Conservation (phyloP, 2,113 vertebrate species). For the Rallus limicola region DNA sequence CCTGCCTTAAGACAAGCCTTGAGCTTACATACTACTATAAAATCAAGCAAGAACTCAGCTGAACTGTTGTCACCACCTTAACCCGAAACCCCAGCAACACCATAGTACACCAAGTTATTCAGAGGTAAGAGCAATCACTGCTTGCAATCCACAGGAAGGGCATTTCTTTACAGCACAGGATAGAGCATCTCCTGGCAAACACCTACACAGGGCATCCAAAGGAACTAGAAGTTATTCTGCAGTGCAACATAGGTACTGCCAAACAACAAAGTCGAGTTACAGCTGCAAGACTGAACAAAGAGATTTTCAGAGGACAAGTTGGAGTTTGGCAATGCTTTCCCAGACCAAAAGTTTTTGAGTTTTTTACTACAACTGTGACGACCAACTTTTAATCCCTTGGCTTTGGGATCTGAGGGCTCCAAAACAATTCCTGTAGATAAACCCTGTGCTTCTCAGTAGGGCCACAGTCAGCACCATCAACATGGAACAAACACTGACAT, state of each 20-base stretch:
- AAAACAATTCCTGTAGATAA: not conserved
- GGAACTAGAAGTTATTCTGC: not conserved
- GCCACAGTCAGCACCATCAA: not conserved
- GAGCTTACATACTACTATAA: not conserved
- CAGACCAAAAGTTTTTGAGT: not conserved
- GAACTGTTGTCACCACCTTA: not conserved
- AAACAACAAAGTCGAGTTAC: not conserved
- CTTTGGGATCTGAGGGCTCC: not conserved
- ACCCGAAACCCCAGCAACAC: not conserved
- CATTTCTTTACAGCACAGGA: not conserved
- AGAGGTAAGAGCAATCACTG: not conserved
- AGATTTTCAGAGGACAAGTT: not conserved
- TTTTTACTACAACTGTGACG: not conserved
- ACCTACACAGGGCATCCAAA: not conserved
- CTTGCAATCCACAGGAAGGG: not conserved
- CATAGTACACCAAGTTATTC: not conserved
- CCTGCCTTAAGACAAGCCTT: not conserved
- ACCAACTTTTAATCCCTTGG: not conserved
- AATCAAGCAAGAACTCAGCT: not conserved
- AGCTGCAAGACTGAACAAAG: not conserved
- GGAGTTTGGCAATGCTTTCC: not conserved
- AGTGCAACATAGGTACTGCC: not conserved
- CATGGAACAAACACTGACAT: rapidly evolving
- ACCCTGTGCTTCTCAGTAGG: not conserved
- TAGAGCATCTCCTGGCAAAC: not conserved